Conservation (phyloP, 1,140 invertebrate genomes). For the Ostrea edulis region DNA sequence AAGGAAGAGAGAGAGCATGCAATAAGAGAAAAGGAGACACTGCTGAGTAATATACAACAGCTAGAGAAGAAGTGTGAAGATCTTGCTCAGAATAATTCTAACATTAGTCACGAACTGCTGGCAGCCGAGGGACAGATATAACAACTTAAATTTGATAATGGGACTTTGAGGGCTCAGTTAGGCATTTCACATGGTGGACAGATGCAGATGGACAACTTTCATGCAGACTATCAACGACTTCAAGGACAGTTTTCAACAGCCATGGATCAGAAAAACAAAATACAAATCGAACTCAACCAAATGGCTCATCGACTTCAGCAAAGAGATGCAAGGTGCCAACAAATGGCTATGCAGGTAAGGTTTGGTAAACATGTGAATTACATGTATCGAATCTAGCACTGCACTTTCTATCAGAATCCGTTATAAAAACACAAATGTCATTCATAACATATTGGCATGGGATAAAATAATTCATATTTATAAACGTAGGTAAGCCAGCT, state of each 20-base stretch:
- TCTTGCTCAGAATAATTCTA: constrained; percentile 62
- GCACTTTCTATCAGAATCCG: too few relatives aligned
- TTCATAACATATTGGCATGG: too few relatives aligned
- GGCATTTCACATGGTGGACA: constrained; percentile 58
- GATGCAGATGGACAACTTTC: constrained; percentile 62
- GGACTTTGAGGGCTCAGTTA: constrained; percentile 68
- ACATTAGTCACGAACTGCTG: constrained; percentile 65
- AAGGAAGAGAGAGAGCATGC: constrained; percentile 67
- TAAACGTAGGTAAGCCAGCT: constrained; percentile 71
- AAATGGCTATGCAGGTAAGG: constrained; percentile 85
- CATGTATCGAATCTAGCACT: too few relatives aligned
- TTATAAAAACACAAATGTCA: too few relatives aligned
- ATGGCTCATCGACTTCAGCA: constrained; percentile 92
- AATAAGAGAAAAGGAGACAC: constrained; percentile 67
- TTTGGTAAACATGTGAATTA: background rate
- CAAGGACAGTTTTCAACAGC: constrained; percentile 70
- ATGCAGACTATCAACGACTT: constrained; percentile 69
- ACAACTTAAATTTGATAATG: constrained; percentile 69
- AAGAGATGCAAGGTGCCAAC: constrained; percentile 92
- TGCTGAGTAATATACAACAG: constrained; percentile 66
- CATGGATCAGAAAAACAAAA: constrained; percentile 75
- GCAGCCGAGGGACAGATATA: constrained; percentile 62
- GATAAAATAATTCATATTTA: too few relatives aligned
- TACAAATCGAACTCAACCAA: constrained; percentile 86
- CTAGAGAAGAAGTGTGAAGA: constrained; percentile 68